These are phyloP conservation scores for Procavia capensis DNA, from an alignment of 2,113 vertebrate species.

Conservation along the genomic window DNA sequence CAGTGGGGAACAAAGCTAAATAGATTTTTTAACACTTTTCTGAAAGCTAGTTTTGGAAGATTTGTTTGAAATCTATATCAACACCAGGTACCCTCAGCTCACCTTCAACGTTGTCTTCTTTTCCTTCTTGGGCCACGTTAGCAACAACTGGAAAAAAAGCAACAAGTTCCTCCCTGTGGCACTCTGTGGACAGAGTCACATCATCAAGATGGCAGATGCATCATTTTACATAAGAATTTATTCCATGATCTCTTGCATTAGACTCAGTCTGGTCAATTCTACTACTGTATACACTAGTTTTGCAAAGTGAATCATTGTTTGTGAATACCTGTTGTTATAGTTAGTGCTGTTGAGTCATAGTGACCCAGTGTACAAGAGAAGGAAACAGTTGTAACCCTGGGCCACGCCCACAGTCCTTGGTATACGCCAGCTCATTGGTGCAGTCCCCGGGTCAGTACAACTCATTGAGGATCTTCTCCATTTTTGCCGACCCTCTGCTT, in stretches of 20 bases:
- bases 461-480: too few species aligned
- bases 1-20: not conserved
- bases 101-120: not conserved
- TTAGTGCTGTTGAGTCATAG: too few species aligned
- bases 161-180: not conserved
- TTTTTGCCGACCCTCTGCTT: too few species aligned
- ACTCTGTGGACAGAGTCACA: not conserved
- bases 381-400: too few species aligned
- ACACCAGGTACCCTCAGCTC: conserved; percentile 37
- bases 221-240: not conserved
- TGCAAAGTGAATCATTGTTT: not conserved
- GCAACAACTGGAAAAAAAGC: not conserved
- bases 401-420: too few species aligned
- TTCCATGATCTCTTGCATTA: not conserved
- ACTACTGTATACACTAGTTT: not conserved
- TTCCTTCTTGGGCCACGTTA: not conserved
- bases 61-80: conserved; percentile 54
- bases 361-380: too few species aligned
- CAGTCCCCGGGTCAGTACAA: too few species aligned
- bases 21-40: conserved; percentile 40
- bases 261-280: not conserved
- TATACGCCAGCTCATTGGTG: too few species aligned
- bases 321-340: not conserved
- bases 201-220: not conserved
- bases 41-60: conserved; percentile 51